Evolutionary conservation across 1,140 invertebrate genomes (phyloP).

Genomic region (Halictus rubicundus): DNA sequence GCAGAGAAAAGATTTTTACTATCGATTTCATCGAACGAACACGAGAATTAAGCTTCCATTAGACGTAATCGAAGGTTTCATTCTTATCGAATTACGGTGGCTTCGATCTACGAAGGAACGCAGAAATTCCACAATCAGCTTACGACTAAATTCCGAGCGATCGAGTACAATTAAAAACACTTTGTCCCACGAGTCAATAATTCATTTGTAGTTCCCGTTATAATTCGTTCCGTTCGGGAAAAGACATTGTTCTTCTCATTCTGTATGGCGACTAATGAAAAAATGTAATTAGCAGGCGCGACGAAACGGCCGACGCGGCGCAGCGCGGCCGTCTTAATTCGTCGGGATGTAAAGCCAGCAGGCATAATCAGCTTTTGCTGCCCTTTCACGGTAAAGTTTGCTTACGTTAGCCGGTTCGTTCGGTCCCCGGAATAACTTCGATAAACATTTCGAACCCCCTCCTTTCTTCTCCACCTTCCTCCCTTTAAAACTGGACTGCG

Average conservation of each 20-base stretch:
- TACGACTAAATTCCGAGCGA: background rate
- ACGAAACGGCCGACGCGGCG: background rate
- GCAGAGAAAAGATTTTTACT: too few species aligned
- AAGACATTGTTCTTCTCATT: background rate
- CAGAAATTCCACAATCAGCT: too few species aligned
- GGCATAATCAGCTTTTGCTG: constrained; percentile 61
- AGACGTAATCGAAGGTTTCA: too few species aligned
- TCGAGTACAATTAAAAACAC: background rate
- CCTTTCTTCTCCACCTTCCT: constrained; percentile 4
- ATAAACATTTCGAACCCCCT: constrained; percentile 66
- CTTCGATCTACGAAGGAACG: too few species aligned
- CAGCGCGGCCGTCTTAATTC: constrained; percentile 42
- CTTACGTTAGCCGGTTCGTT: constrained; percentile 67
- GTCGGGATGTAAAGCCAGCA: constrained; percentile 53
- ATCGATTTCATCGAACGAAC: too few species aligned
- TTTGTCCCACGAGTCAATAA: background rate
- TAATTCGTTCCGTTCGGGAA: background rate
- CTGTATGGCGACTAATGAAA: constrained; percentile 27
- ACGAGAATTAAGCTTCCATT: too few species aligned
- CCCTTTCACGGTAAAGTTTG: constrained; percentile 65
- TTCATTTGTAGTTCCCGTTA: background rate
- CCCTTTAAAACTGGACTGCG: constrained; percentile 19
- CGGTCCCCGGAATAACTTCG: constrained; percentile 68
- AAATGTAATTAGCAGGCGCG: constrained; percentile 41
- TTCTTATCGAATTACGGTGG: too few species aligned